Conservation (phyloP, 2,113 vertebrate species). For the Pelusios castaneus region DNA sequence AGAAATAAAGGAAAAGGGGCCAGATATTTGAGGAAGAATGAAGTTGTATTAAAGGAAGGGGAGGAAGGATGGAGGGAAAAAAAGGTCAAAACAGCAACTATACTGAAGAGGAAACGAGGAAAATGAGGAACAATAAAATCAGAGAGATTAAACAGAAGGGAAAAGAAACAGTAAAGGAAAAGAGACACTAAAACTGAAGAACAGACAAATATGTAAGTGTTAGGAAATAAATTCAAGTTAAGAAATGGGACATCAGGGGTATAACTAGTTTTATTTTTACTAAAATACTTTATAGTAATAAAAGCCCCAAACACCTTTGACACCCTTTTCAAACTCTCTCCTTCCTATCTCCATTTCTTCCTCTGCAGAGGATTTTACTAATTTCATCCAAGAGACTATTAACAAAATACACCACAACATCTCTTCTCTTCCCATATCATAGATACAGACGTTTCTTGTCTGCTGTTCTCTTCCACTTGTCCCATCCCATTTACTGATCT, state of each 20-base stretch:
- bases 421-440: not conserved
- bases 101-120: not conserved
- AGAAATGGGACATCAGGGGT: not conserved
- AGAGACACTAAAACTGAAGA: not conserved
- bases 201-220: not conserved
- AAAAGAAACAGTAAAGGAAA: not conserved
- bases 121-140: not conserved
- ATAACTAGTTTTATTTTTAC: not conserved
- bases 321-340: not conserved
- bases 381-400: not conserved
- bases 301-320: not conserved
- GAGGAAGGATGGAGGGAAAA: not conserved
- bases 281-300: not conserved
- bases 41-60: not conserved
- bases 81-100: not conserved
- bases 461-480: not conserved
- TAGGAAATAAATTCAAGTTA: not conserved
- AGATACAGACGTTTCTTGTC: not conserved
- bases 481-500: not conserved
- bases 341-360: not conserved
- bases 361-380: not conserved
- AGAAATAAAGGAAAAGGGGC: not conserved
- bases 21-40: not conserved
- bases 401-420: not conserved
- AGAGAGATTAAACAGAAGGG: not conserved